Evolutionary conservation across 2,888 invertebrate genomes (phyloP).

Genomic region (Pseudanteris insignis): DNA sequence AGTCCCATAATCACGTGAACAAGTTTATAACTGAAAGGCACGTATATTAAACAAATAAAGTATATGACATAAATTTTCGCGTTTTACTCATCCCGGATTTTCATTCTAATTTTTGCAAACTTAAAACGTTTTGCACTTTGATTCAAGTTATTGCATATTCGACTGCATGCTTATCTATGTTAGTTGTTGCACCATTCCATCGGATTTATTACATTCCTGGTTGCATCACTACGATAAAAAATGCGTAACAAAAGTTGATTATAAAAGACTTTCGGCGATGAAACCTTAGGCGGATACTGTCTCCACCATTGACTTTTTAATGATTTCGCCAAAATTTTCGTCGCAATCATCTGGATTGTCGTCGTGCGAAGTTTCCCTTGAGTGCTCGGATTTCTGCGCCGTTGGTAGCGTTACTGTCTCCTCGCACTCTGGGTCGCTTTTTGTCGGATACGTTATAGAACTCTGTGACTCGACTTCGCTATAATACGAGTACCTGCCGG

Average conservation of each 20-base stretch:
- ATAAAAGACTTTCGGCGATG: slow-evolving; percentile 19
- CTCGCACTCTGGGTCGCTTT: slow-evolving; percentile 42
- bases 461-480: slow-evolving; percentile 56
- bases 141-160: background rate
- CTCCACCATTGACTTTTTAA: slow-evolving; percentile 92
- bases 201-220: background rate
- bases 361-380: slow-evolving; percentile 33
- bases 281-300: slow-evolving; percentile 79
- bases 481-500: slow-evolving; percentile 69
- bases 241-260: slow-evolving; percentile 29
- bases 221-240: slow-evolving; percentile 15
- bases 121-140: too few species aligned
- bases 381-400: slow-evolving; percentile 8
- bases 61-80: slow-evolving; percentile 13
- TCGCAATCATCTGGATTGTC: slow-evolving; percentile 66
- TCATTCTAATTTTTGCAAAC: too few species aligned
- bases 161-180: background rate
- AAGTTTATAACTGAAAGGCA: slow-evolving; percentile 38
- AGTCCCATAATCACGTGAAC: slow-evolving; percentile 24
- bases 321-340: slow-evolving; percentile 90
- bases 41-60: slow-evolving; percentile 31
- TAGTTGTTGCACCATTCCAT: background rate
- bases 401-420: slow-evolving; percentile 19
- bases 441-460: slow-evolving; percentile 39
- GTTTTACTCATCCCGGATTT: too few species aligned